Base-by-base conservation (phyloP, 2,797 vertebrate genomes). In the Denticeps clupeoides region DNA sequence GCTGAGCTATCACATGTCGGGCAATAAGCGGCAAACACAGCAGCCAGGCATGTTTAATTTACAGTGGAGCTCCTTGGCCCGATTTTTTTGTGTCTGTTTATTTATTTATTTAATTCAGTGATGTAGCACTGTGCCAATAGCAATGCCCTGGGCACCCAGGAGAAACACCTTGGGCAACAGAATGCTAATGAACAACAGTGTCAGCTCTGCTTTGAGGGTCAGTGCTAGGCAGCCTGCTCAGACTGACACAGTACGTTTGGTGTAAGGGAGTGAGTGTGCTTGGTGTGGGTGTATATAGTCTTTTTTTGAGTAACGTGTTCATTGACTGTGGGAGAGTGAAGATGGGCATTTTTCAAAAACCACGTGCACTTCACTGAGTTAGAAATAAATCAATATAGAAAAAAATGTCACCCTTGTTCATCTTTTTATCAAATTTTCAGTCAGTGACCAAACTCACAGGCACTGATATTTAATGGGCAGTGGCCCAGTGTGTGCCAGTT, bases 121-220 rank as follows among this genome's bases (percentile, higher is more conserved):
- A 67, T 58, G 62, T 64, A 47, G 53, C 47, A 65, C 62, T 64
- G 56, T 66, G 74, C 75, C 73, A 67, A 49, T 49, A 74, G 70
- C 68, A 49, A 64, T 68, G 70, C 69, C 70, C 62, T 48, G 58
- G 69, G 74, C 69, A 61, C 78, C 71, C 62, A 60, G 65, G 62
- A 63, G 52, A 64, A 65, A 59, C 65, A 73, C 53, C 67, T 56
- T 56, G 64, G 67, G 65, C 69, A 70, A 69, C 70, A 62, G 69
- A 71, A 69, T 61, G 65, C 67, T 67, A 65, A 64, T 69, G 68
- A 53, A 46, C 33, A 58, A 49, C 52, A 47, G 58, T 64, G 67
- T 69, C 68, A 71, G 65, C 67, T 69, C 83, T 82, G 81, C 48
- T 52, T 62, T 13, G n/a, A 16, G 32, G 27, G 19, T 44, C 41